phyloP scores from a whole-genome alignment of 2,113 vertebrate species.

The Zonotrichia leucophrys region DNA sequence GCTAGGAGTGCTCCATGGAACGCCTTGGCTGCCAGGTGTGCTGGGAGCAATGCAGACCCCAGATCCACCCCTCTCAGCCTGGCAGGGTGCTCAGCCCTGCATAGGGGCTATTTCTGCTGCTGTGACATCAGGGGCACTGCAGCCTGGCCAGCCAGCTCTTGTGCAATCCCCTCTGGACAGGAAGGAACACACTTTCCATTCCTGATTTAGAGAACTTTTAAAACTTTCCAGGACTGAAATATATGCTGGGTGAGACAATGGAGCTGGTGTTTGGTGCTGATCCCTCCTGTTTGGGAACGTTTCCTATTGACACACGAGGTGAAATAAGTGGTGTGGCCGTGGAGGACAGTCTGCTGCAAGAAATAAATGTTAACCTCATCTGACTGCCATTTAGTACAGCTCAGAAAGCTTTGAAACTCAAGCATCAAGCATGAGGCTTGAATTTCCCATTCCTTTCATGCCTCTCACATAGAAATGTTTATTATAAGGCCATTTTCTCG shows the following conservation, averaged over 20 bases:
- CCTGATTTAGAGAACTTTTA: constrained; percentile 67
- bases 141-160: constrained; percentile 42
- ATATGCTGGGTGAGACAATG: constrained; percentile 38
- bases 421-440: background rate
- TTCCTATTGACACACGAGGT: constrained; percentile 28
- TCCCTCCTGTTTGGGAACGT: constrained; percentile 25
- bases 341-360: background rate
- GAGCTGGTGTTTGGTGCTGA: constrained; percentile 24
- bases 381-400: background rate
- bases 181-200: constrained; percentile 71
- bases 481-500: background rate
- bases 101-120: constrained; percentile 74
- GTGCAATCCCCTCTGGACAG: constrained; percentile 19
- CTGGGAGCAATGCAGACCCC: background rate
- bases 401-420: constrained; percentile 1
- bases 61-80: background rate
- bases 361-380: constrained; percentile 50
- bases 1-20: background rate
- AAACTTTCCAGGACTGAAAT: constrained; percentile 44
- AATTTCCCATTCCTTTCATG: constrained; percentile 29
- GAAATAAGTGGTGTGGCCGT: background rate
- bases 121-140: constrained; percentile 75
- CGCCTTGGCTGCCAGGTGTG: background rate
- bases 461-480: background rate
- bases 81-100: constrained; percentile 43